Percentiles rank a stretch among this genome's conserved stretches.
These are phyloP conservation scores for Drosophila colorata DNA, from an alignment of 2,888 invertebrate species.

Conservation along the genomic window DNA sequence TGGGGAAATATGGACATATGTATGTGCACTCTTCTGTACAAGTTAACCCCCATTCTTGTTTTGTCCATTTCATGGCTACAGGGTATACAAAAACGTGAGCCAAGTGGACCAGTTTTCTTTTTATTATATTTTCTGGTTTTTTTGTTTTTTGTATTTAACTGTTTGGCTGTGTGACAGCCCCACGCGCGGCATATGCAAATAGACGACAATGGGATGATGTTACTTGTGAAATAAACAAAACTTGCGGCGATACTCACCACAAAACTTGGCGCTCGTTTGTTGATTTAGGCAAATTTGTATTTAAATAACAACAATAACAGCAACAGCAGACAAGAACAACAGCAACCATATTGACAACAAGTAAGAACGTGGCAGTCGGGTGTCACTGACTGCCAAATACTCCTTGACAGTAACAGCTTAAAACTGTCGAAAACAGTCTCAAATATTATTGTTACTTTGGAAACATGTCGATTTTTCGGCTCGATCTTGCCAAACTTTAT, in stretches of 20 bases:
- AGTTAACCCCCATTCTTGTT: not conserved
- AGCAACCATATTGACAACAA: constrained; percentile 36
- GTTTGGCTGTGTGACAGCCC: constrained; percentile 8
- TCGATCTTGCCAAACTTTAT: too few species aligned
- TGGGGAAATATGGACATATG: too few species aligned
- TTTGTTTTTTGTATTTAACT: not conserved
- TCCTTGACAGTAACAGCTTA: too few species aligned
- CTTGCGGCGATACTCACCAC: constrained; percentile 50
- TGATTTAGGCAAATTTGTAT: constrained; percentile 78
- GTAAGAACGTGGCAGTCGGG: too few species aligned
- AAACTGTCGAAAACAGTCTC: too few species aligned
- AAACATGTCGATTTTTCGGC: too few species aligned
- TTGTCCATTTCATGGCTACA: not conserved
- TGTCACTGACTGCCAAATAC: too few species aligned
- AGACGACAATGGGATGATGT: constrained; percentile 48
- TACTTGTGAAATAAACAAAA: constrained; percentile 66
- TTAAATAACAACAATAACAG: constrained; percentile 52
- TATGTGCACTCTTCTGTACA: not conserved
- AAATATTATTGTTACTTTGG: too few species aligned
- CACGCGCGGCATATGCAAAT: constrained; percentile 19
- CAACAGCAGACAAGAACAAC: constrained; percentile 12
- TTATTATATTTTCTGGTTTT: constrained; percentile 8
- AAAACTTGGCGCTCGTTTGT: constrained; percentile 60
- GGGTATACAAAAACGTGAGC: constrained; percentile 8
- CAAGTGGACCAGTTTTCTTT: constrained; percentile 13